Evolutionary conservation across 2,113 vertebrate genomes (phyloP), one percentile per base, ranked within the genome.

Genomic region (Elaphurus davidianus): DNA sequence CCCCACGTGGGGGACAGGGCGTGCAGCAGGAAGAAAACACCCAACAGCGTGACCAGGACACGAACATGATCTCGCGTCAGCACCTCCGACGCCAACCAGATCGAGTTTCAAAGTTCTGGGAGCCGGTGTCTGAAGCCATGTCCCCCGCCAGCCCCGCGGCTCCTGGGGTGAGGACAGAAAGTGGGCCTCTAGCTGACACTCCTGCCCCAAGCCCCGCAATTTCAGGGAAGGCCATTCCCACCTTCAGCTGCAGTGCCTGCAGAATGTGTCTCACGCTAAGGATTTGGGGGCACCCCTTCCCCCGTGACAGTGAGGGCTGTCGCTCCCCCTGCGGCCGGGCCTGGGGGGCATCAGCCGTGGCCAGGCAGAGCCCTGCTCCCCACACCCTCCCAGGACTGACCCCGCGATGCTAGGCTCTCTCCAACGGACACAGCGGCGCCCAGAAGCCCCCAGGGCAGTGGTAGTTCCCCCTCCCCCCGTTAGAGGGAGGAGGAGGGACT

Each of bases 61-160:
- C 0, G 4, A 36, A 5, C 1, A 16, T 3, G 43, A 40, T 36
- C 27, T 40, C 12, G 13, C 45, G 3, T 0, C 0, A 12, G 27
- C 13, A 21, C 81, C n/a, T 60, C 23, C 5, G 1, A 7, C 1
- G 0, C 11, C 30, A 52, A 5, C 52, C 2, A 4, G 52, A 17
- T 10, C 28, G 27, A 10, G 47, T 6, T 7, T 36, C 33, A n/a
- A n/a, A 8, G 11, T 15, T 36, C 88, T 6, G 17, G 86, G 67
- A 54, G 47, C n/a, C 1, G 10, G 55, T 12, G 50, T 1, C 23
- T 0, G 14, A 7, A 50, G 30, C 36, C 54, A 0, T 0, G 30
- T 2, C 50, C 23, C 83, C 43, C 4, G 3, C 8, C 28, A 40
- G 60, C 40, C 17, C 17, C 17, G 6, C 6, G 57, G 21, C 40